Base-by-base conservation (phyloP, 2,113 vertebrate genomes). In the Myocastor coypus region DNA sequence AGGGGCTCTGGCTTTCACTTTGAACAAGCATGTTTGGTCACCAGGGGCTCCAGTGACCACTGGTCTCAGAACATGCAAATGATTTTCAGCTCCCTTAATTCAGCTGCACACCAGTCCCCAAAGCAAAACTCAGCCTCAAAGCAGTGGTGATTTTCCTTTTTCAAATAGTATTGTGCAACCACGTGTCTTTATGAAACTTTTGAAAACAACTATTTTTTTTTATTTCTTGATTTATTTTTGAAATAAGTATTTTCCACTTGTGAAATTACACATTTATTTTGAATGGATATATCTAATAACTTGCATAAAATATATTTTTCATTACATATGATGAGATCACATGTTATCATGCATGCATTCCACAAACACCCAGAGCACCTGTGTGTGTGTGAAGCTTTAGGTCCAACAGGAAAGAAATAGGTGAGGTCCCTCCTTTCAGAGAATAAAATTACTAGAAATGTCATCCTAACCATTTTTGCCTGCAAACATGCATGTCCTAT, bases 21-120 rank as follows among this genome's bases (percentile, higher is more conserved):
- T 96, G 94, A 97, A 97, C 69, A 97, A 84, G 42, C 84, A 71
- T 96, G 61, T 73, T 98, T 98, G 96, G 98, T 97, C 98, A 98
- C 93, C 97, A 98, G 98, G 97, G 96, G 97, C 85, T 86, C 80
- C 71, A 94, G 30, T 96, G 83, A 92, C 95, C 94, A 95, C 0
- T 22, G 94, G 78, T 59, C 90, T 97, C 97, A 97, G 98, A 98
- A 96, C 71, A 94, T 86, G 93, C 95, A 98, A 97, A 96, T 97
- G 94, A 98, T 98, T 97, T 96, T 95, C 92, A 96, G 84, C 97
- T 96, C 93, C 55, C 83, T 96, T 97, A 92, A 96, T 95, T 78
- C 97, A 93, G 75, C 40, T 89, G 92, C 95, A 89, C 83, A 88
- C 42, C 42, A 89, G 34, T 40, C 42, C 57, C 14, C 37, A 37